Evolutionary conservation across 2,888 invertebrate genomes (phyloP), one percentile per base, ranked within the genome.

Genomic region (Tenthredo livida): DNA sequence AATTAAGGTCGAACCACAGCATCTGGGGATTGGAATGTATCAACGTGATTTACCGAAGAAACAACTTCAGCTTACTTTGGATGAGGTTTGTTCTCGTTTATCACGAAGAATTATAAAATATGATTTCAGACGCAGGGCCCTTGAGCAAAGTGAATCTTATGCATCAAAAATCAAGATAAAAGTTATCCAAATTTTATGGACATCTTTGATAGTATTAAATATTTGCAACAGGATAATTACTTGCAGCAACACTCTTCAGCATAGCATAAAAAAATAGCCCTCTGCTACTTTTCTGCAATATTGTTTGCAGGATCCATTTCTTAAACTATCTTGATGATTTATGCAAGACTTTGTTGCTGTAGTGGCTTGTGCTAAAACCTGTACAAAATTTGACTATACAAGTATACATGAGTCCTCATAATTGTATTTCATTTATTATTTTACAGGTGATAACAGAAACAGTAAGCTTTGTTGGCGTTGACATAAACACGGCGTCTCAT

Each of bases 11-110:
- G 98, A 98, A 86, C 98, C 98, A 0, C 97, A 97, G 90, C 97
- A 98, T 94, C 94, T 99, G 86, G 98, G 98, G 0, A 97, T 99
- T 5, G 99, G 99, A n/a, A 97, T 98, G 96, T 99, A 99, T 92
- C 97, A 99, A 93, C 98, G 98, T 90, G 98, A 99, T 91, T 94
- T 98, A 37, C 96, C 97, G 10, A 96, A 97, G 87, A 97, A 97
- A 89, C 95, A 96, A 91, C 93, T 99, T 1, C 95, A 95, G 15
- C 94, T 95, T 3, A 96, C 97, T 0, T 93, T 99, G 25, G 96
- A 97, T 88, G 96, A 96, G 88, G 96, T 90, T 84, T 85, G 88
- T 87, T 70, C 25, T 65, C 65, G 17, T 33, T 84, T 72, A 12
- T 21, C 17, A 33, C 12, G 0, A 61, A 25, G 61, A 25, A 29